A percentile compares a stretch with the other conserved stretches of the same genome.
These are phyloP conservation scores for Dromiciops gliroides DNA, from an alignment of 2,113 vertebrate genomes.

Conservation along the genomic window DNA sequence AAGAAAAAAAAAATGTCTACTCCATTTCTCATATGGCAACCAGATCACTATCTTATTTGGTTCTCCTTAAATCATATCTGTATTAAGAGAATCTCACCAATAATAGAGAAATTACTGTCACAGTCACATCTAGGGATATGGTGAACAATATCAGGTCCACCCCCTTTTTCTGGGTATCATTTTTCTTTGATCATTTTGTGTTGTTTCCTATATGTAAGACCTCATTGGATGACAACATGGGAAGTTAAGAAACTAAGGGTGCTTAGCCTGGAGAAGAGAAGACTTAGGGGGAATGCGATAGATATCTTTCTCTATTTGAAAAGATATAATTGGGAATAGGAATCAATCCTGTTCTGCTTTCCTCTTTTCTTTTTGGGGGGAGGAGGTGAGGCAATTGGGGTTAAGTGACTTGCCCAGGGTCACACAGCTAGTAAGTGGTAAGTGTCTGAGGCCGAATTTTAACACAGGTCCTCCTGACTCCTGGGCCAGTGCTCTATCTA, in stretches of 20 bases:
- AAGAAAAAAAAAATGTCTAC: constrained; percentile 82
- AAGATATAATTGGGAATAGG: not conserved
- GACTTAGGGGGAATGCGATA: not conserved
- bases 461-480: too few species aligned
- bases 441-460: too few species aligned
- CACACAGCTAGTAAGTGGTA: too few species aligned
- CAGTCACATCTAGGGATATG: not conserved
- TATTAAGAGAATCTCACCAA: not conserved
- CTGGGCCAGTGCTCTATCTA: too few species aligned
- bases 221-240: not conserved
- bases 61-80: not conserved
- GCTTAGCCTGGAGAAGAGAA: not conserved
- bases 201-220: not conserved
- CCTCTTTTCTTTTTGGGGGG: too few species aligned
- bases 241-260: not conserved
- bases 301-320: not conserved
- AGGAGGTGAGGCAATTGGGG: too few species aligned
- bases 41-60: not conserved
- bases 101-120: not conserved
- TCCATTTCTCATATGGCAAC: not conserved
- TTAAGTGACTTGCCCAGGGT: too few species aligned
- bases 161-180: not conserved
- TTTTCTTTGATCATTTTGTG: not conserved
- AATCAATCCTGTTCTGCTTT: not conserved
- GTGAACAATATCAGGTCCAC: not conserved